These are phyloP conservation scores for Thymelicus sylvestris DNA, from an alignment of 2,888 invertebrate genomes.

Conservation along the genomic window DNA sequence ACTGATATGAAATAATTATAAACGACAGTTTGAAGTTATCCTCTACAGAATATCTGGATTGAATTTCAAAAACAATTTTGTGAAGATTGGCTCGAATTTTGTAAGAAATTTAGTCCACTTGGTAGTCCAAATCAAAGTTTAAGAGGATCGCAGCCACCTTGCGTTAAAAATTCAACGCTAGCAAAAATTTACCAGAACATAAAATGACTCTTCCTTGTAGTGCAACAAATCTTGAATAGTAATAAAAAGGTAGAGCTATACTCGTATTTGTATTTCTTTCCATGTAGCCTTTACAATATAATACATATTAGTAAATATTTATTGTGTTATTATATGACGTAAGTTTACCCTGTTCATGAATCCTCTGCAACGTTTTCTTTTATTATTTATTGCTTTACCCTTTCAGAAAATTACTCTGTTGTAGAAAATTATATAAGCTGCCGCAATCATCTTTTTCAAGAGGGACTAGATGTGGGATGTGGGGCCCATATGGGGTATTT, in stretches of 20 bases:
- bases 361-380: background rate
- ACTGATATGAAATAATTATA: too few species aligned
- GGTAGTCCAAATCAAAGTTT: constrained; percentile 3
- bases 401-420: background rate
- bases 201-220: background rate
- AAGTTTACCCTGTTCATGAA: background rate
- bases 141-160: background rate
- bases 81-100: background rate
- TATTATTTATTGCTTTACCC: constrained; percentile 1
- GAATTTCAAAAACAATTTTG: background rate
- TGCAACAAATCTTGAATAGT: too few species aligned
- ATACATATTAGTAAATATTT: background rate
- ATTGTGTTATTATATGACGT: background rate
- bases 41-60: background rate
- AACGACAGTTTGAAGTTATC: too few species aligned
- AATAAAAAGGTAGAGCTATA: too few species aligned
- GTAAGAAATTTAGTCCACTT: background rate
- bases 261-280: too few species aligned
- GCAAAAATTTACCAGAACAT: background rate
- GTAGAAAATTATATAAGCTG: background rate
- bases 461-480: background rate
- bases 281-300: too few species aligned
- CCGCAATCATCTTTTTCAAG: background rate
- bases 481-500: too few species aligned
- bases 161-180: constrained; percentile 10